These are phyloP conservation scores for Pseudomyrmex concolor DNA, from an alignment of 1,140 invertebrate genomes.

Conservation along the genomic window DNA sequence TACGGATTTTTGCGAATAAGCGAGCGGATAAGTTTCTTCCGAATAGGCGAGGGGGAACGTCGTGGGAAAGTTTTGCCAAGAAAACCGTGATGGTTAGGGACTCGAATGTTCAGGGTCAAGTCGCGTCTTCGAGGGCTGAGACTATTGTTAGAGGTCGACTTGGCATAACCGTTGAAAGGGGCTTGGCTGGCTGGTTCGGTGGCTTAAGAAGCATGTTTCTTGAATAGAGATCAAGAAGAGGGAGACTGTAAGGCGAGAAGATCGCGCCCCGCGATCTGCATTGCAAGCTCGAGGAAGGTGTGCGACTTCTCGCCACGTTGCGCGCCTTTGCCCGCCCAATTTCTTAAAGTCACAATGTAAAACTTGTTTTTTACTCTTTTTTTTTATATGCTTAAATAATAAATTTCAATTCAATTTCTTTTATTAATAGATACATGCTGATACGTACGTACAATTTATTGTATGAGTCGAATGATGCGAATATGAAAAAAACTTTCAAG, in stretches of 20 bases:
- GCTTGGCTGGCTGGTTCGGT: conserved; percentile 57
- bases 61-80: conserved; percentile 78
- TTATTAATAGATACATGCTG: not conserved
- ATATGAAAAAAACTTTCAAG: conserved; percentile 55
- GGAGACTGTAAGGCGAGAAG: conserved; percentile 73
- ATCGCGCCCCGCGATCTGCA: conserved; percentile 57
- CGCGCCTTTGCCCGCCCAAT: conserved; percentile 39
- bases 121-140: conserved; percentile 63
- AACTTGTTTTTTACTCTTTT: not conserved
- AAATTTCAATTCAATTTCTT: conserved; percentile 31
- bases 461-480: conserved; percentile 43
- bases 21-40: conserved; percentile 32
- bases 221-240: conserved; percentile 64
- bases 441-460: conserved; percentile 9
- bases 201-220: conserved; percentile 70
- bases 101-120: conserved; percentile 76
- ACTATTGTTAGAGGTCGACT: conserved; percentile 79
- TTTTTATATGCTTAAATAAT: conserved; percentile 3
- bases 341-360: conserved; percentile 63
- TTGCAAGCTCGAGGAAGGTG: conserved; percentile 45
- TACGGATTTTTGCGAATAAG: conserved; percentile 58
- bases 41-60: conserved; percentile 48
- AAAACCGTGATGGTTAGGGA: conserved; percentile 67
- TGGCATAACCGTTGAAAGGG: conserved; percentile 78
- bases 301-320: conserved; percentile 46